Conservation (phyloP, 2,888 invertebrate genomes). For the Cosmia pyralina region DNA sequence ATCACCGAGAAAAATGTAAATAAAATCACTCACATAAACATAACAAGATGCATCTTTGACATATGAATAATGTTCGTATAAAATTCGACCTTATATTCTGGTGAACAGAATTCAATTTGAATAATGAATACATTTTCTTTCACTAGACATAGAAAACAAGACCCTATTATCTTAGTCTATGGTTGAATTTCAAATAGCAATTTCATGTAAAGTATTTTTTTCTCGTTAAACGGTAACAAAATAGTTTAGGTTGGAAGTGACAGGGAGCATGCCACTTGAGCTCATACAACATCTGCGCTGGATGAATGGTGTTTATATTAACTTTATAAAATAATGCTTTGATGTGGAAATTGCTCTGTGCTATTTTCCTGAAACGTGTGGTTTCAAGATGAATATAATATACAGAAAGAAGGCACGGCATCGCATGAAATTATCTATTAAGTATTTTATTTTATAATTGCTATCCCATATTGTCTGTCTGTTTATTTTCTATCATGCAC, state of each 20-base stretch:
- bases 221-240: slow-evolving; percentile 59
- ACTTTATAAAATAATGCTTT: slow-evolving; percentile 21
- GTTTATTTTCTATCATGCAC: not conserved
- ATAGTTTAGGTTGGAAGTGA: slow-evolving; percentile 64
- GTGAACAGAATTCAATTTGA: slow-evolving; percentile 49
- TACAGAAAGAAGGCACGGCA: not conserved
- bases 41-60: slow-evolving; percentile 62
- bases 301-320: slow-evolving; percentile 52
- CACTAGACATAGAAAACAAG: slow-evolving; percentile 5
- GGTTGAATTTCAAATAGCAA: slow-evolving; percentile 18
- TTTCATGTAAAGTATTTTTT: slow-evolving; percentile 42
- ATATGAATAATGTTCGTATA: slow-evolving; percentile 40
- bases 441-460: too few species aligned
- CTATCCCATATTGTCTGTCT: not conserved
- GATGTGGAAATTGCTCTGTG: not conserved
- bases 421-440: too few species aligned
- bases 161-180: not conserved
- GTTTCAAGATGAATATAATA: not conserved
- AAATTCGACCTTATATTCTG: slow-evolving; percentile 50
- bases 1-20: slow-evolving; percentile 68
- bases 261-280: slow-evolving; percentile 59
- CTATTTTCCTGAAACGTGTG: not conserved
- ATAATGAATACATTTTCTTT: slow-evolving; percentile 21
- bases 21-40: slow-evolving; percentile 66
- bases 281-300: slow-evolving; percentile 43